Base-by-base conservation (phyloP, 1,140 invertebrate species). In the Amphibalanus amphitrite region DNA sequence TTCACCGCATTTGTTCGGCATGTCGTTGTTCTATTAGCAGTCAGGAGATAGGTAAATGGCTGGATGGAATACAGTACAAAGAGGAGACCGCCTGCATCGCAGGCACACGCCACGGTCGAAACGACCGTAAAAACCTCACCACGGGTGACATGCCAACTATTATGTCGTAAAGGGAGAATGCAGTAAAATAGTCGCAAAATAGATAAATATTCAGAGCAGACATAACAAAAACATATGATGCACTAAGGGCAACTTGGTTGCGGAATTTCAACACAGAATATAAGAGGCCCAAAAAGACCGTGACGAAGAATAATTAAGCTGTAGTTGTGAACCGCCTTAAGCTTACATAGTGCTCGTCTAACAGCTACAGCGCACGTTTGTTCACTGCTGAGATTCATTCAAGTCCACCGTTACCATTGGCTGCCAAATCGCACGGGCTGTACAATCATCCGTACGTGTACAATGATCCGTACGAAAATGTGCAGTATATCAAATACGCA, bases 171-270 rank as follows among this genome's bases (percentile, higher is more conserved):
- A 38, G 17, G 17, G 6, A 17, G 6, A 17, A 6, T 17, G 38
- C 17, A 38, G 64, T 23, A 29, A 64, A 59, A 59, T 3, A 64
- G 69, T 64, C 28, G 69, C 25, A 59, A 59, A 59, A 59, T 59
- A 59, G 47, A 59, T 59, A 59, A 59, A 13, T 20, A 59, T 59
- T 38, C 33, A 23, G 47, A 13, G 47, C 47, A 59, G 47, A 20
- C 47, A 23, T 59, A 59, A 59, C 47, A 59, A 59, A 59, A 6
- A 59, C 47, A 59, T 17, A 59, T 59, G 13, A 20, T 59, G 20
- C 23, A 59, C 10, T 13, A 17, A 59, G 13, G 79, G 80, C 67
- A 77, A 79, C 72, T 82, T 79, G 28, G 78, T 81, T 73, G 80
- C 81, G 1, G 78, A 79, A 20, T 75, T 76, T 33, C 78, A 79